A percentile compares a stretch with the other conserved stretches of the same genome.
phyloP scores from a whole-genome alignment of 1,140 invertebrate genomes.

The Holotrichia oblita region DNA sequence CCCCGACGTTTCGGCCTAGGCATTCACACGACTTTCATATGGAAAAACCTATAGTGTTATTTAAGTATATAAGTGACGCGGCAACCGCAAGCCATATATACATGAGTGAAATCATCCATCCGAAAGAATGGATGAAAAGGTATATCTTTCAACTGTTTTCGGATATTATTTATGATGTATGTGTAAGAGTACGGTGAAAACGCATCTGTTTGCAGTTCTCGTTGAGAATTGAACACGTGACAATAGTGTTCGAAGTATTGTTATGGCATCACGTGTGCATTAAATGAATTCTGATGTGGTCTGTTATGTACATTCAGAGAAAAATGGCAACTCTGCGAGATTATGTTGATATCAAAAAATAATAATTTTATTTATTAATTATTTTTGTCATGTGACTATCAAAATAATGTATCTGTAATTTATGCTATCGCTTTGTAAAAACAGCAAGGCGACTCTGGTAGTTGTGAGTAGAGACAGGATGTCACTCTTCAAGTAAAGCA shows the following conservation, averaged over 20 bases:
- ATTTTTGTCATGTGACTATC: too few species aligned
- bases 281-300: too few species aligned
- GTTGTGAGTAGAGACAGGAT: too few species aligned
- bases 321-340: too few species aligned
- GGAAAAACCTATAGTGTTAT: not conserved
- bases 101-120: not conserved
- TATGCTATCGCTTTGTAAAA: too few species aligned
- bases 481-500: too few species aligned
- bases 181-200: not conserved
- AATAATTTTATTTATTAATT: too few species aligned
- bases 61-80: not conserved
- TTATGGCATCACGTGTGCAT: too few species aligned
- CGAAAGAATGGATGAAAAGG: slow-evolving; percentile 12
- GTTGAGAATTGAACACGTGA: not conserved
- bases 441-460: too few species aligned
- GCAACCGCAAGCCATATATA: not conserved
- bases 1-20: not conserved
- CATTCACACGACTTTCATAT: not conserved
- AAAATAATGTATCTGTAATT: too few species aligned
- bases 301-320: too few species aligned
- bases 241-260: not conserved
- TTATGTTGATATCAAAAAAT: too few species aligned
- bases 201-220: not conserved
- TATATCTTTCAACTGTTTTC: slow-evolving; percentile 17
- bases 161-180: slow-evolving; percentile 10